These are phyloP conservation scores for Zapornia atra DNA, from an alignment of 2,113 vertebrate genomes.

Conservation along the genomic window DNA sequence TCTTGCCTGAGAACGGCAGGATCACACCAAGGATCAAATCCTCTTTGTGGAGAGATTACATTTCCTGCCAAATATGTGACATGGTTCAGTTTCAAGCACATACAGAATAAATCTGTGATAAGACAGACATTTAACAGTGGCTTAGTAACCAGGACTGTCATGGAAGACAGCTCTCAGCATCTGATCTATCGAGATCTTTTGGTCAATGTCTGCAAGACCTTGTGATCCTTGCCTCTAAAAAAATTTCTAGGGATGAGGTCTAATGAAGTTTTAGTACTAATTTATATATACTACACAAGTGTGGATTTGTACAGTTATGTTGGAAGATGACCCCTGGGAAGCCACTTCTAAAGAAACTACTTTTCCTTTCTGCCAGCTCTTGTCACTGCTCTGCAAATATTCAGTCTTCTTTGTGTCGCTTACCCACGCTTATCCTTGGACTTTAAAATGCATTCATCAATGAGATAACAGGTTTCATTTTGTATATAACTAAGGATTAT, in stretches of 20 bases:
- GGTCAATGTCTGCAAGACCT: neutral
- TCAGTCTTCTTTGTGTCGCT: neutral
- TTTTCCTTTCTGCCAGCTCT: neutral
- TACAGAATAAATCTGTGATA: conserved; percentile 26
- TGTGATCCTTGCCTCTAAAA: neutral
- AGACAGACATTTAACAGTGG: conserved; percentile 34
- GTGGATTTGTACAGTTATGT: neutral
- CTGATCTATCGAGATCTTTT: neutral
- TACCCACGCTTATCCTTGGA: neutral
- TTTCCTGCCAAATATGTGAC: conserved; percentile 49
- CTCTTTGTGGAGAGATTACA: conserved; percentile 49
- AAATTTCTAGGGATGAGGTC: neutral
- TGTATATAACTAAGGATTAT: neutral
- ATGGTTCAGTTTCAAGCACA: conserved; percentile 31
- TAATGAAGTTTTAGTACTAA: neutral
- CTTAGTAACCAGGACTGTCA: conserved; percentile 16
- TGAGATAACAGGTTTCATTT: neutral
- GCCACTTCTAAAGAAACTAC: neutral
- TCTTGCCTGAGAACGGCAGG: neutral
- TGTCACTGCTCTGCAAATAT: neutral
- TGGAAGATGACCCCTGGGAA: neutral
- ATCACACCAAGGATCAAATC: conserved; percentile 45
- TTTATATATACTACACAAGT: neutral
- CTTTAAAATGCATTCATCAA: neutral
- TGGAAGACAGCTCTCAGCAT: neutral